These are phyloP conservation scores for Spinus olivaceus DNA, from an alignment of 2,797 vertebrate genomes.

Conservation along the genomic window DNA sequence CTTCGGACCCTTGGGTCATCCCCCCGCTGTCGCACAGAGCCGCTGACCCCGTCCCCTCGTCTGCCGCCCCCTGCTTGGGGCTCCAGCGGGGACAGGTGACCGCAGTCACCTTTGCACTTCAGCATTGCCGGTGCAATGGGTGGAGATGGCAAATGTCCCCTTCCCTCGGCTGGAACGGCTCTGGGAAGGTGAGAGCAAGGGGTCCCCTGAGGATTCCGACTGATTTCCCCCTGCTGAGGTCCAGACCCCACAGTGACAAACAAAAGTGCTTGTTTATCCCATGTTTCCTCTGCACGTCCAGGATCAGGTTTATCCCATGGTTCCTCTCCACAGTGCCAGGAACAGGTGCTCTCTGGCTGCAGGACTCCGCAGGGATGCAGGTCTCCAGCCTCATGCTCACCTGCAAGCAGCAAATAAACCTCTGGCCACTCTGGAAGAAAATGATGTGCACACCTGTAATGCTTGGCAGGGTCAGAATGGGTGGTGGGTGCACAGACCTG, in stretches of 20 bases:
- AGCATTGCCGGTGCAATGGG: accelerated
- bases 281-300: accelerated
- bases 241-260: neutral
- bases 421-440: accelerated
- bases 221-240: neutral
- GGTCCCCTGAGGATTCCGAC: neutral
- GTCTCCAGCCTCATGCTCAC: neutral
- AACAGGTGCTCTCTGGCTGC: neutral
- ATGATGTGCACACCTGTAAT: accelerated
- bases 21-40: neutral
- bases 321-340: neutral
- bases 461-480: accelerated
- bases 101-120: neutral
- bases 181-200: neutral
- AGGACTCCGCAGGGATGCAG: neutral
- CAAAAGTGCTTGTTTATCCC: accelerated
- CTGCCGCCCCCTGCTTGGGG: neutral
- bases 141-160: accelerated
- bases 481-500: neutral
- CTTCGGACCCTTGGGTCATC: neutral
- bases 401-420: neutral
- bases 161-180: neutral
- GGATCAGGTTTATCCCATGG: accelerated
- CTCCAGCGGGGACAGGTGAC: neutral
- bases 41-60: neutral